Base-by-base conservation (phyloP, 2,888 invertebrate genomes). In the Leptopilina myrica region DNA sequence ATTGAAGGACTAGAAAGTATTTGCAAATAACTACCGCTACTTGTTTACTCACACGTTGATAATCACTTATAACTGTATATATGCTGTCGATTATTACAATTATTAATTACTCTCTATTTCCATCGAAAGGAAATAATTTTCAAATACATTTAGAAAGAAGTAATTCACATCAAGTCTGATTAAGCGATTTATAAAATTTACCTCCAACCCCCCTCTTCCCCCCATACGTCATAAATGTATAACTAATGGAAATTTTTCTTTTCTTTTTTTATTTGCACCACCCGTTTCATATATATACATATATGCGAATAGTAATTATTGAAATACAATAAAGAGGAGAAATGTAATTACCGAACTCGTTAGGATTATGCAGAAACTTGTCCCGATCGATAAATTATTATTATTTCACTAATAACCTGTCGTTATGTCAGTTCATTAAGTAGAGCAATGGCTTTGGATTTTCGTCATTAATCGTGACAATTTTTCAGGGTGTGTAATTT, bases 291-390 rank as follows among this genome's bases (percentile, higher is more conserved):
- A 26, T 26, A 26, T n/a, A 2, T 33, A 33, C 4, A 2, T 4
- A 33, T 33, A 33, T 33, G 33, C 33, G 33, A 33, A 49, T 49
- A 12, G 33, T 53, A 56, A 73, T 33, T 73, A 73, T 14, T 56
- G 56, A 73, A 73, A 56, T 56, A 73, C 56, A 73, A 73, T 56
- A 56, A 56, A 73, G n/a, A 73, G n/a, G 33, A 73, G 26, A 73
- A 56, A 73, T 56, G 11, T 40, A 33, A 33, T 33, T 40, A 53
- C 33, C n/a, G 33, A 73, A 73, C n/a, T n/a, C 12, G 33, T 73
- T 73, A 43, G 40, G 46, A 56, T 73, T 40, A 73, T 73, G 56
- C 49, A 73, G n/a, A 14, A 33, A 33, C 56, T 33, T 56, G 33
- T 40, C 73, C 56, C 26, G 73, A 56, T 73, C 33, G 4, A 7